phyloP scores from a whole-genome alignment of 1,140 invertebrate genomes.

The Ceratina japonica region DNA sequence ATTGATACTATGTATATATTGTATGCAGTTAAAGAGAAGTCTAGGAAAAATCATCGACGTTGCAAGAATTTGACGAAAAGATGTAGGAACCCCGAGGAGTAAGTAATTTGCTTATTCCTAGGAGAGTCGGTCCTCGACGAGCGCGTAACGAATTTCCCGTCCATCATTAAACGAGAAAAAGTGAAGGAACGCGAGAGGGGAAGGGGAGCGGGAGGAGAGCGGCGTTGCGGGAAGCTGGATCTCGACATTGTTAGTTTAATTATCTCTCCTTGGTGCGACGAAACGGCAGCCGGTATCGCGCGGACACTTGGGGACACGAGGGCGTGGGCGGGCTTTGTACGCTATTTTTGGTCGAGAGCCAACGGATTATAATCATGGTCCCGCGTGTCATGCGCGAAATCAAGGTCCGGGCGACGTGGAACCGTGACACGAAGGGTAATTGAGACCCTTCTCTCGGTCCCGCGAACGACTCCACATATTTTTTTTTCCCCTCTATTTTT shows the following conservation, averaged over 20 bases:
- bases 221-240: not conserved
- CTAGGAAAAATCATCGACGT: too few species aligned
- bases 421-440: slow-evolving; percentile 32
- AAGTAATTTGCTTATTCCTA: too few species aligned
- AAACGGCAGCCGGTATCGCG: slow-evolving; percentile 32
- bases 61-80: too few species aligned
- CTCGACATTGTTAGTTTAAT: slow-evolving; percentile 65
- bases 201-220: not conserved
- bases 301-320: not conserved
- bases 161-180: slow-evolving; percentile 43
- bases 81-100: too few species aligned
- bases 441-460: slow-evolving; percentile 1
- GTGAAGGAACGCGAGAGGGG: too few species aligned
- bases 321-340: slow-evolving; percentile 3
- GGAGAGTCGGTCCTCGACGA: slow-evolving; percentile 21
- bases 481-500: not conserved
- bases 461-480: not conserved
- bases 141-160: slow-evolving; percentile 29
- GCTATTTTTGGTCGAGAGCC: slow-evolving; percentile 58
- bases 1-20: too few species aligned
- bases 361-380: slow-evolving; percentile 52
- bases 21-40: too few species aligned
- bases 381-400: slow-evolving; percentile 41
- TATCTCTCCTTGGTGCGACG: slow-evolving; percentile 52
- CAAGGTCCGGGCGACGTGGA: slow-evolving; percentile 30